These are phyloP conservation scores for Theristicus caerulescens DNA, from an alignment of 2,113 vertebrate genomes.

Conservation along the genomic window DNA sequence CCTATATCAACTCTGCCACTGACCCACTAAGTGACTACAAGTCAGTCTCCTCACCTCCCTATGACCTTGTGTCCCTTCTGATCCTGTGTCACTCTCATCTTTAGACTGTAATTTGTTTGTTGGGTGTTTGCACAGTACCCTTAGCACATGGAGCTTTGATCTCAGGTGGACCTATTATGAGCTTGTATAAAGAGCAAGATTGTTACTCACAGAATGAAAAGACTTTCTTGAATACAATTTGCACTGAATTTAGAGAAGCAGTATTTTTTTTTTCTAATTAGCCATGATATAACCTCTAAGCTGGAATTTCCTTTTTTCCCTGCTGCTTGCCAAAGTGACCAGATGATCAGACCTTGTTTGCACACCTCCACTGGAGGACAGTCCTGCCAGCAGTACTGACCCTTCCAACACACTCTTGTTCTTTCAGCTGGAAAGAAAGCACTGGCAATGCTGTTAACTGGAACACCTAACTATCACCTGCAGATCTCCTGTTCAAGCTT, in stretches of 20 bases:
- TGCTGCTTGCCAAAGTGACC: not conserved
- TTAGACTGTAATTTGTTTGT: not conserved
- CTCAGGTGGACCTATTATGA: not conserved
- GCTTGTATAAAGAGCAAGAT: not conserved
- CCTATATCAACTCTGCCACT: not conserved
- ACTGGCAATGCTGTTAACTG: not conserved
- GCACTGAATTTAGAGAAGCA: not conserved
- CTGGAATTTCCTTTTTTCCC: not conserved
- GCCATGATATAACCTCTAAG: not conserved
- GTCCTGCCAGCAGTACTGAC: not conserved
- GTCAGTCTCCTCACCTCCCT: not conserved
- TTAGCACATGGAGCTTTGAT: not conserved
- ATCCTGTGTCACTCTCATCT: not conserved
- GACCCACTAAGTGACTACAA: not conserved
- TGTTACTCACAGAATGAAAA: not conserved
- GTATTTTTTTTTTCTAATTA: not conserved
- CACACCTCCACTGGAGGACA: not conserved
- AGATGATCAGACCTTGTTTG: not conserved
- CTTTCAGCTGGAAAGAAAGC: not conserved
- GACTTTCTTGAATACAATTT: not conserved
- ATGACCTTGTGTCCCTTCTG: not conserved
- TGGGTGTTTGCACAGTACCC: not conserved
- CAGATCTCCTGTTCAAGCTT: not conserved
- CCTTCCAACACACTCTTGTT: not conserved
- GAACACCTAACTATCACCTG: not conserved